Base-by-base conservation (phyloP, 2,797 vertebrate genomes). In the Anolis apletophallus region DNA sequence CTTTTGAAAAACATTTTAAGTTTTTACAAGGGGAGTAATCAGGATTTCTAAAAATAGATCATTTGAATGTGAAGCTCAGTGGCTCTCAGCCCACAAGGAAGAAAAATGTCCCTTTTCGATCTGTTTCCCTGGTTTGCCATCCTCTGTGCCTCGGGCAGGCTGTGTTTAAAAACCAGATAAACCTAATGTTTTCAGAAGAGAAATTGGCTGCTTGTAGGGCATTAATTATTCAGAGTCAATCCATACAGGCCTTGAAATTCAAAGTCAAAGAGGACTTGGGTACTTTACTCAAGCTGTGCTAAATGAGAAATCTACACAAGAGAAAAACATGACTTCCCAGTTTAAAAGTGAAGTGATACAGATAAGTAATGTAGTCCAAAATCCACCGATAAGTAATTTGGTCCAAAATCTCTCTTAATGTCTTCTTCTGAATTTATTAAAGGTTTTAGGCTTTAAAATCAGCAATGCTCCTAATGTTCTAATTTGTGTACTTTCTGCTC, bases 191-290 rank as follows among this genome's bases (percentile, higher is more conserved):
- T 94, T 68, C 92, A 93, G 78, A 88, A 88, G 93, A 92, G 88
- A 73, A n/a, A 92, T 87, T 74, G 93, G 91, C n/a, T 82, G 5
- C 64, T 26, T 88, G 87, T 85, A 88, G 84, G 0, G 21, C 57
- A 88, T 95, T 93, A 91, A 94, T 92, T 91, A 91, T 94, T 94
- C 83, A 93, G 85, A 81, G 73, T 76, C 80, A 86, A 89, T 93
- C 81, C 87, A 85, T 93, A 93, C 88, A 90, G 40, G 78, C 57
- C 88, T 81, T 86, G 34, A 82, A 87, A 85, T 91, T 91, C 80
- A 80, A 68, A 92, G 86, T 91, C 86, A 90, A 89, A 84, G 0
- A 89, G 87, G 52, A 72, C 34, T 26, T 36, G 1, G 0, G 46
- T 87, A 1, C 12, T 57, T 55, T 90, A 1, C 7, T 54, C 57